Conservation (phyloP, 2,797 vertebrate genomes). For the Fratercula arctica region DNA sequence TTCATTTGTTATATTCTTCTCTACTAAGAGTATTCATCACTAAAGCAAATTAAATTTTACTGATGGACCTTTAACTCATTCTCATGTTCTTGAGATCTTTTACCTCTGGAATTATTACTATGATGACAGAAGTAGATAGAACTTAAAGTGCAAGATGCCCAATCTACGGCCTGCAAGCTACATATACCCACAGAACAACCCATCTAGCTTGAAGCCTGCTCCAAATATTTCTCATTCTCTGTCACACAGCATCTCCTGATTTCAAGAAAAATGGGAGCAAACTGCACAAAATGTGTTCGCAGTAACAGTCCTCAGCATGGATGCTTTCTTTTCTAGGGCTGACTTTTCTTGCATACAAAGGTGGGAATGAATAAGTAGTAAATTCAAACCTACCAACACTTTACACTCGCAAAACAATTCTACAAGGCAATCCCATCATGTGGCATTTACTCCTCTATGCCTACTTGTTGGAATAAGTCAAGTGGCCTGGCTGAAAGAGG, state of each 20-base stretch:
- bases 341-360: not conserved
- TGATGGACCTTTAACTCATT: not conserved
- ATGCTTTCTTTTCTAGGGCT: not conserved
- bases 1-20: not conserved
- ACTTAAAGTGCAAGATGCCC: not conserved
- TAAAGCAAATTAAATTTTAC: not conserved
- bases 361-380: not conserved
- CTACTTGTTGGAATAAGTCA: not conserved
- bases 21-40: not conserved
- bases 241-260: not conserved
- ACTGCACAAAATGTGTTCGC: not conserved
- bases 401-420: accelerated
- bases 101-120: not conserved
- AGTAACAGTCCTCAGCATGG: not conserved
- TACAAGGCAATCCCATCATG: accelerated
- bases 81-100: not conserved
- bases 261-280: not conserved
- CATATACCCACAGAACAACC: not conserved
- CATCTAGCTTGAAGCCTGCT: not conserved
- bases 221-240: not conserved
- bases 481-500: not conserved
- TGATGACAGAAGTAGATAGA: not conserved
- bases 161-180: not conserved
- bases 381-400: not conserved
- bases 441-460: not conserved